Evolutionary conservation across 2,113 vertebrate genomes (phyloP).

Genomic region (Oryzias celebensis): DNA sequence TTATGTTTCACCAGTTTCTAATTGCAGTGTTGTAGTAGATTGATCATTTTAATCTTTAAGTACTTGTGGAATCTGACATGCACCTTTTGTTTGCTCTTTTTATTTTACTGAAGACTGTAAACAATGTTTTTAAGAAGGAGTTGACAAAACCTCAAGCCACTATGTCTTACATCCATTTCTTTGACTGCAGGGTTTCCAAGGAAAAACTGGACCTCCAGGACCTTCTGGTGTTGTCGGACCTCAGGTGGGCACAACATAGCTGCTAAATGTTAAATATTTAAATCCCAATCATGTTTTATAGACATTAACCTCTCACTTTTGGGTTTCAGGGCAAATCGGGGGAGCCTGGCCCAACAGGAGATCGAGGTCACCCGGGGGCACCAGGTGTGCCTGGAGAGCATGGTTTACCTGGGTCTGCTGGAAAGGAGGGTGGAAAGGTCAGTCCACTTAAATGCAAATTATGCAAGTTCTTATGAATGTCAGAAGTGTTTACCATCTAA

Average conservation of each 20-base stretch:
- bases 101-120: too few species aligned
- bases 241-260: constrained; percentile 80
- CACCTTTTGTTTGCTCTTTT: too few species aligned
- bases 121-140: too few species aligned
- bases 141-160: neutral
- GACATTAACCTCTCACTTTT: neutral
- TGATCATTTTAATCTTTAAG: too few species aligned
- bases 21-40: too few species aligned
- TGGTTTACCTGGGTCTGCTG: constrained; percentile 90
- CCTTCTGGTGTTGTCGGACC: constrained; percentile 93
- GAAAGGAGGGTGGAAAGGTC: constrained; percentile 97
- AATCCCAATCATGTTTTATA: neutral
- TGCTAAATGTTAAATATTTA: neutral
- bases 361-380: constrained; percentile 92
- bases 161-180: constrained; percentile 1
- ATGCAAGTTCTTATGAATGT: neutral
- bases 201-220: constrained; percentile 94
- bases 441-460: neutral
- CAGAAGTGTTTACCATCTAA: neutral
- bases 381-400: constrained; percentile 94
- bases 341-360: constrained; percentile 90
- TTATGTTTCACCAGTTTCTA: too few species aligned
- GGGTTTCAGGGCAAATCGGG: constrained; percentile 88
- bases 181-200: constrained; percentile 91
- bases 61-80: too few species aligned